A percentile compares a stretch with the other conserved stretches of the same genome.
phyloP scores from a whole-genome alignment of 2,888 invertebrate genomes.

The Hypomecis punctinalis region DNA sequence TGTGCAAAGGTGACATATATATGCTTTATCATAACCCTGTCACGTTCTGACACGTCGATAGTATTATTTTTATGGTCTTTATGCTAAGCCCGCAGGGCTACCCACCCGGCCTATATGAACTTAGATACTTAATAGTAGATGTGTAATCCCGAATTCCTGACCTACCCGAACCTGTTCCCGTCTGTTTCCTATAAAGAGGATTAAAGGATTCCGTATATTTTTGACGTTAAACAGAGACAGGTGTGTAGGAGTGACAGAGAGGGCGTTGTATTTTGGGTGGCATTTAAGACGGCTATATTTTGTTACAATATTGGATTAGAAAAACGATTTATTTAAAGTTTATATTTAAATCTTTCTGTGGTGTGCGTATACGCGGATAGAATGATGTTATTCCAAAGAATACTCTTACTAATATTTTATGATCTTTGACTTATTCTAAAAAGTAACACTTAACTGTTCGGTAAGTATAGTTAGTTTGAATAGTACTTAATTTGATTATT shows the following conservation, averaged over 20 bases:
- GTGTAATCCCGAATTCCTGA: conserved; percentile 31
- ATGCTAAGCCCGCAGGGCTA: too few species aligned
- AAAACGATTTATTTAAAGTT: conserved; percentile 16
- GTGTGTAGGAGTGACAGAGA: not conserved
- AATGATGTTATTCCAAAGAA: too few species aligned
- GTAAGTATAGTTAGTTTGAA: too few species aligned
- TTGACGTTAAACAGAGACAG: conserved; percentile 20
- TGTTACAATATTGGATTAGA: conserved; percentile 20
- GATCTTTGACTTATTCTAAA: too few species aligned
- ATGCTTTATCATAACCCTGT: too few species aligned
- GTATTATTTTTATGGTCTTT: too few species aligned
- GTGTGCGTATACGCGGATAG: not conserved
- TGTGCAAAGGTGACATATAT: too few species aligned
- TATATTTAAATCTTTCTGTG: not conserved
- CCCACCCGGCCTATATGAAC: not conserved
- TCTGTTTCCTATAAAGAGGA: conserved; percentile 41
- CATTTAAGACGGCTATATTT: not conserved
- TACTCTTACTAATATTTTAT: too few species aligned
- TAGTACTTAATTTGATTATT: too few species aligned
- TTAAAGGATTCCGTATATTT: conserved; percentile 35
- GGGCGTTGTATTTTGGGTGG: conserved; percentile 11
- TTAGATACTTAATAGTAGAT: not conserved
- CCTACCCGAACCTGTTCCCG: conserved; percentile 35
- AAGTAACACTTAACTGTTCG: too few species aligned
- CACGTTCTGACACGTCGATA: too few species aligned